Base-by-base conservation (phyloP, 1,140 invertebrate genomes). In the Calosoma granatense region DNA sequence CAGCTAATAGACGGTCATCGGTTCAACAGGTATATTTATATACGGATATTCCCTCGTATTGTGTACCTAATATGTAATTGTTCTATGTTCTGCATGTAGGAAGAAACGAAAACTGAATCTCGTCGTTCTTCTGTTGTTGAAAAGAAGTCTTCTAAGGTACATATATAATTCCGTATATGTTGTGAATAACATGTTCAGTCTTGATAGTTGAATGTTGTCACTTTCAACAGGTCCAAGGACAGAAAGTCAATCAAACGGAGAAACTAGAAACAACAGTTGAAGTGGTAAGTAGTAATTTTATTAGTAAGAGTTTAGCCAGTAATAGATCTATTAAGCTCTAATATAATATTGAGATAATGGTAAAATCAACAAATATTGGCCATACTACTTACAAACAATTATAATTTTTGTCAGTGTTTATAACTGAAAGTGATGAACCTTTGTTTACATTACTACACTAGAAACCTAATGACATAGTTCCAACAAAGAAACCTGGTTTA, bases 81-180 rank as follows among this genome's bases (percentile, higher is more conserved):
- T n/a, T n/a, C n/a, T n/a, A n/a, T n/a, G n/a, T 15, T 36, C 6
- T 36, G 6, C n/a, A 36, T 36, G n/a, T 72, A 76, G 59, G 79
- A 82, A 62, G 81, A 84, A 72, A 70, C 72, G 15, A 80, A 70
- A 43, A 71, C 74, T 39, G 81, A 84, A 62, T 83, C 81, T 59
- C 72, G 81, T 55, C 75, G 79, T 36, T 78, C 81, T 55, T 84
- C 83, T n/a, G 65, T 82, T 22, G 67, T 80, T 47, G 82, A 83
- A 64, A 77, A 79, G 62, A 79, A 78, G 63, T 69, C 70, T 30
- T 67, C 79, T 61, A 78, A 82, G 76, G 80, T 80, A 65, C 66
- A 60, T 43, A 9, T 52, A 15, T 23, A 20, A 0, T 43, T n/a
- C 15, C 20, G 9, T 12, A 47, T 47, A 12, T 12, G 6, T 17